These are phyloP conservation scores for Nymphicus hollandicus DNA, from an alignment of 2,113 vertebrate genomes.

Conservation along the genomic window DNA sequence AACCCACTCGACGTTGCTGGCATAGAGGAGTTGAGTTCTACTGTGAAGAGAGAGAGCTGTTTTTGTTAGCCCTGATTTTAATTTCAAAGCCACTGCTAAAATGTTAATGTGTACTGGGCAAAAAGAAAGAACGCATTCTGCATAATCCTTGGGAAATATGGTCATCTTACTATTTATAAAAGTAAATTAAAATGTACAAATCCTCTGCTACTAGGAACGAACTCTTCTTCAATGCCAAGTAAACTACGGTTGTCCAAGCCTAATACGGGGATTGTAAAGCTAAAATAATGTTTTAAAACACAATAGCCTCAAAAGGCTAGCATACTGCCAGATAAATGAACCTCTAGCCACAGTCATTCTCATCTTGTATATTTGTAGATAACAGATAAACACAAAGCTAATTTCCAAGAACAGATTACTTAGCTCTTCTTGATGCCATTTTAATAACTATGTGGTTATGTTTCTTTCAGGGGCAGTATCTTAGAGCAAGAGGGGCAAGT, in stretches of 20 bases:
- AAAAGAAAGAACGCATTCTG: slow-evolving; percentile 1
- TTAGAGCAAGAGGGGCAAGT: background rate
- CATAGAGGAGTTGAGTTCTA: slow-evolving; percentile 65
- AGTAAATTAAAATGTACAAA: slow-evolving; percentile 14
- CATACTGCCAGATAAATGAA: slow-evolving; percentile 36
- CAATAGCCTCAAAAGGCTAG: slow-evolving; percentile 18
- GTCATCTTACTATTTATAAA: background rate
- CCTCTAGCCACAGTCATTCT: slow-evolving; percentile 33
- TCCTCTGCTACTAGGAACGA: background rate
- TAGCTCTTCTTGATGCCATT: slow-evolving; percentile 48
- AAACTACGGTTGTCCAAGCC: slow-evolving; percentile 25
- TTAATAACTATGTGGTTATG: slow-evolving; percentile 18
- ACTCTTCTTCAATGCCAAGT: slow-evolving; percentile 60
- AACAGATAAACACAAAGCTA: background rate
- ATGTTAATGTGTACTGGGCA: background rate
- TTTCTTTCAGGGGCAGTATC: slow-evolving; percentile 46
- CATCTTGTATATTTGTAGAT: slow-evolving; percentile 55
- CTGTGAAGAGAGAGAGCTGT: slow-evolving; percentile 18
- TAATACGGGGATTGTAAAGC: slow-evolving; percentile 5
- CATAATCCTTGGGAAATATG: slow-evolving; percentile 18
- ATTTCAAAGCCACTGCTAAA: slow-evolving; percentile 41
- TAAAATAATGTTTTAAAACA: slow-evolving; percentile 23
- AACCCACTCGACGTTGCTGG: slow-evolving; percentile 42
- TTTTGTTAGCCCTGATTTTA: slow-evolving; percentile 36
- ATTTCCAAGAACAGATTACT: slow-evolving; percentile 48